Evolutionary conservation across 1,140 invertebrate species (phyloP).

Genomic region (Scaptomyza pallida): DNA sequence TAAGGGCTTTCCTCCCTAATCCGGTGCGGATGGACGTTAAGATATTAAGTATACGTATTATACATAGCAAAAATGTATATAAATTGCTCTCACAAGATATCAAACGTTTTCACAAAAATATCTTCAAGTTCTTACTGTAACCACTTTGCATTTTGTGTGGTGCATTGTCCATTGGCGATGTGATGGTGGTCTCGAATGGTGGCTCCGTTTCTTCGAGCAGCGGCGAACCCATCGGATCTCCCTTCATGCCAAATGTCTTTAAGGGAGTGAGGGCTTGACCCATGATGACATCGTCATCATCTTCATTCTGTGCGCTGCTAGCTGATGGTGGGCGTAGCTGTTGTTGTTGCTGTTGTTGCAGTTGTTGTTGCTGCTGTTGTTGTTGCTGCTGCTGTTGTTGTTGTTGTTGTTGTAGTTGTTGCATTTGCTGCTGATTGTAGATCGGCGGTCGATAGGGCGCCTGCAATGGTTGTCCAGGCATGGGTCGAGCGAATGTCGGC

Average conservation of each 20-base stretch:
- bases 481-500: slow-evolving; percentile 62
- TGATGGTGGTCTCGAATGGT: slow-evolving; percentile 53
- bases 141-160: slow-evolving; percentile 14
- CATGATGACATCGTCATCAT: slow-evolving; percentile 82
- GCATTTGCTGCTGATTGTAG: slow-evolving; percentile 88
- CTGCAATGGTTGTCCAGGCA: slow-evolving; percentile 67
- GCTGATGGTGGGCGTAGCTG: slow-evolving; percentile 66
- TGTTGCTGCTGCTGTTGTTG: slow-evolving; percentile 42
- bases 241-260: slow-evolving; percentile 54
- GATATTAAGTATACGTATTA: no score
- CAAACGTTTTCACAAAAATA: no score
- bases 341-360: slow-evolving; percentile 40
- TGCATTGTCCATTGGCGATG: slow-evolving; percentile 25
- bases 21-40: no score
- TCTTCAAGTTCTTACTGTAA: slow-evolving; percentile 50
- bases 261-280: slow-evolving; percentile 75
- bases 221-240: slow-evolving; percentile 71
- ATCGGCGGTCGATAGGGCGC: slow-evolving; percentile 62
- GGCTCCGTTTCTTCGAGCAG: slow-evolving; percentile 70
- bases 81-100: no score
- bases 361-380: slow-evolving; percentile 34
- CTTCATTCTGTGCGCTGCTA: slow-evolving; percentile 60
- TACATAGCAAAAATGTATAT: no score
- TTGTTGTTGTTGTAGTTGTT: slow-evolving; percentile 85
- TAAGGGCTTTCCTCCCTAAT: no score